Evolutionary conservation across 2,888 invertebrate species (phyloP).

Genomic region (Gisinianus flammeolus): DNA sequence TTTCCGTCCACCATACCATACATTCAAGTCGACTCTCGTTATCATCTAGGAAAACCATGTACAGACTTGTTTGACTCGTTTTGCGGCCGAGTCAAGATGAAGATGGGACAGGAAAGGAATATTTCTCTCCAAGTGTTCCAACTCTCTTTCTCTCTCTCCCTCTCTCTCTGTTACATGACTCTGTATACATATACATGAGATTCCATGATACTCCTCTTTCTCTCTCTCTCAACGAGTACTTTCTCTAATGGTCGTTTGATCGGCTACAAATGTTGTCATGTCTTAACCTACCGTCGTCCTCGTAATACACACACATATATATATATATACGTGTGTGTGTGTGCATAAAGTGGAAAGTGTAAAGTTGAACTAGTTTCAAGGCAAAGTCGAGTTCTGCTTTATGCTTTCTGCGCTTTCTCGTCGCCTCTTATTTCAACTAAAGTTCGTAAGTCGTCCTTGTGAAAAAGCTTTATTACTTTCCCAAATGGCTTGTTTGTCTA

Average conservation of each 20-base stretch:
- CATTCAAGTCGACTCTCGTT: too few relatives aligned
- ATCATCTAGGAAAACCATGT: not conserved
- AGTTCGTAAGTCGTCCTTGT: too few relatives aligned
- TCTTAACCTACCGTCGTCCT: not conserved
- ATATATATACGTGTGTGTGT: too few relatives aligned
- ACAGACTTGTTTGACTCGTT: not conserved
- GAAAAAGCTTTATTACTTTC: slow-evolving; percentile 24
- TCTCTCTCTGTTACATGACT: not conserved
- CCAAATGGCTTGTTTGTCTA: slow-evolving; percentile 24
- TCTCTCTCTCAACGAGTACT: too few relatives aligned
- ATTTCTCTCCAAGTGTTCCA: slow-evolving; percentile 29
- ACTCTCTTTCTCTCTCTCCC: not conserved
- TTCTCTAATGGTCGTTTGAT: not conserved
- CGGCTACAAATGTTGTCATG: not conserved
- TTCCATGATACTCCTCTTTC: too few relatives aligned
- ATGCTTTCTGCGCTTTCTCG: too few relatives aligned
- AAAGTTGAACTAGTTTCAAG: not conserved
- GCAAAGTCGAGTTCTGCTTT: not conserved
- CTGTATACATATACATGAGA: not conserved
- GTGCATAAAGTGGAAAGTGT: slow-evolving; percentile 4
- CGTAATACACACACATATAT: too few relatives aligned
- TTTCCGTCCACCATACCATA: too few relatives aligned
- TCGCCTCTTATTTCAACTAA: too few relatives aligned
- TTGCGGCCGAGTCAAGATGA: not conserved
- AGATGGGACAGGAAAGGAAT: slow-evolving; percentile 13